Percentiles rank a stretch among this genome's conserved stretches.
These are phyloP conservation scores for Ibycter americanus DNA, from an alignment of 2,797 vertebrate genomes.

Conservation along the genomic window DNA sequence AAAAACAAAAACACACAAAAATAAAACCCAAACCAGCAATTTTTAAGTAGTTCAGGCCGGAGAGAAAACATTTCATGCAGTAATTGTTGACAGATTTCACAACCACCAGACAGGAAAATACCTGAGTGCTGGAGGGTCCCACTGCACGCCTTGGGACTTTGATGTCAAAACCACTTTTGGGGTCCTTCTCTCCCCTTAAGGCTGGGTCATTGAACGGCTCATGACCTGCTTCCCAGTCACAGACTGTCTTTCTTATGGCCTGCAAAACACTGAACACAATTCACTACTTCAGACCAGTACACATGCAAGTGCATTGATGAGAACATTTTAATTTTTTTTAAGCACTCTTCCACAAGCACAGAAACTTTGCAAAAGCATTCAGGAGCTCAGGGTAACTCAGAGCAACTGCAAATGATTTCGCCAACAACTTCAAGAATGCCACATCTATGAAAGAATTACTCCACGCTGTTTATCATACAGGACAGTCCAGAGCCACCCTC, in stretches of 20 bases:
- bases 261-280: constrained; percentile 82
- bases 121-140: constrained; percentile 89
- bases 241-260: constrained; percentile 88
- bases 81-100: neutral
- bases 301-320: rapidly evolving
- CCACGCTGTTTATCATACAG: neutral
- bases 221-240: constrained; percentile 86
- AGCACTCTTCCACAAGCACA: neutral
- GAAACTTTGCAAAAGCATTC: neutral
- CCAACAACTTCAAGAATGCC: neutral
- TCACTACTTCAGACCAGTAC: neutral
- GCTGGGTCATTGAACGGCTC: constrained; percentile 89
- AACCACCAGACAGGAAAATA: constrained; percentile 52
- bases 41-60: neutral
- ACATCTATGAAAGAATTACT: neutral
- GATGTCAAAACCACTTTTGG: constrained; percentile 90
- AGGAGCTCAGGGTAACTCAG: neutral
- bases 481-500: neutral
- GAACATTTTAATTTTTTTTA: neutral
- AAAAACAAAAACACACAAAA: too few species aligned
- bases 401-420: neutral
- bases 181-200: constrained; percentile 87
- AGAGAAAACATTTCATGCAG: neutral
- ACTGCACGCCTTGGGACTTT: constrained; percentile 88
- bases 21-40: neutral